Conservation (phyloP, 2,797 vertebrate species). For the Rhynchonycteris naso region DNA sequence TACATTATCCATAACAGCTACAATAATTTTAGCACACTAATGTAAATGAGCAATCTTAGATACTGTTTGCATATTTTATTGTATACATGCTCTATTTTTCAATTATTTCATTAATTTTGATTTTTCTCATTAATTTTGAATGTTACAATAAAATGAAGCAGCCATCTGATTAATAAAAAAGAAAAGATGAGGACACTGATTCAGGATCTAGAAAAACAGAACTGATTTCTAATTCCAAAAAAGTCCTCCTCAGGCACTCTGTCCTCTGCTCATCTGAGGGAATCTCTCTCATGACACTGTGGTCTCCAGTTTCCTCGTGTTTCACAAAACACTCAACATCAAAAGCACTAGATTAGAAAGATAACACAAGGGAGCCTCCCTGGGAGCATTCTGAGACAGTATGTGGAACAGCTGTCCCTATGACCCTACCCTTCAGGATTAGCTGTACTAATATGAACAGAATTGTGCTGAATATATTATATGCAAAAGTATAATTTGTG, state of each 20-base stretch:
- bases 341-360: slow-evolving; percentile 44
- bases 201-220: slow-evolving; percentile 40
- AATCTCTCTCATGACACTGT: neutral
- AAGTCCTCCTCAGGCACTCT: slow-evolving; percentile 18
- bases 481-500: neutral
- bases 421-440: neutral
- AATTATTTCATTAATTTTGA: slow-evolving; percentile 70
- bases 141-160: slow-evolving; percentile 68
- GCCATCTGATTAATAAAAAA: slow-evolving; percentile 59
- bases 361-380: neutral
- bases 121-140: slow-evolving; percentile 73
- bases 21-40: neutral
- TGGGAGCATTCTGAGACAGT: slow-evolving; percentile 33
- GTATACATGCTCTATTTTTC: slow-evolving; percentile 61
- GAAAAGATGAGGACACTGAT: neutral
- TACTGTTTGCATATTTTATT: slow-evolving; percentile 54
- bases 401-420: neutral
- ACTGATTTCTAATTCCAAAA: slow-evolving; percentile 21
- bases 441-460: slow-evolving; percentile 24
- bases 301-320: neutral
- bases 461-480: neutral
- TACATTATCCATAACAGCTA: neutral
- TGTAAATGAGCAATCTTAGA: slow-evolving; percentile 47
- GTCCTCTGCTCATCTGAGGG: neutral
- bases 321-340: slow-evolving; percentile 26